These are phyloP conservation scores for Drosophila antonietae DNA, from an alignment of 2,888 invertebrate species.

Conservation along the genomic window DNA sequence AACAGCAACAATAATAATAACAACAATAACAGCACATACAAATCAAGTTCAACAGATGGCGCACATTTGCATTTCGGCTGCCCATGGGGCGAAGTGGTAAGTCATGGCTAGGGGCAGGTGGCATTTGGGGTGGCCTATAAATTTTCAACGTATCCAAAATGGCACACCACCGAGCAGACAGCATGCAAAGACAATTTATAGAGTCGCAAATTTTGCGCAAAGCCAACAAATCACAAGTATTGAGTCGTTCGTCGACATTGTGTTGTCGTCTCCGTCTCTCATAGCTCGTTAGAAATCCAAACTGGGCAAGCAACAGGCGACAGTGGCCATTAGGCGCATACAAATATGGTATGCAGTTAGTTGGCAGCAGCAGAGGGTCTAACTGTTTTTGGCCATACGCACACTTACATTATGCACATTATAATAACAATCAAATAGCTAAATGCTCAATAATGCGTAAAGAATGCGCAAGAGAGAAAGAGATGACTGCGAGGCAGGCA, in stretches of 20 bases:
- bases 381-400: slow-evolving; percentile 67
- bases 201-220: slow-evolving; percentile 63
- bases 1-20: slow-evolving; percentile 10
- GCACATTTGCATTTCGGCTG: slow-evolving; percentile 59
- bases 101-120: slow-evolving; percentile 22
- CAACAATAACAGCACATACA: slow-evolving; percentile 30
- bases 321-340: slow-evolving; percentile 58
- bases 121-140: slow-evolving; percentile 33
- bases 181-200: slow-evolving; percentile 57
- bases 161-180: slow-evolving; percentile 29
- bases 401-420: slow-evolving; percentile 49
- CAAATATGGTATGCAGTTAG: slow-evolving; percentile 68
- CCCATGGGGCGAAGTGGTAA: slow-evolving; percentile 24
- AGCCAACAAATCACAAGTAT: slow-evolving; percentile 65
- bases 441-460: slow-evolving; percentile 70
- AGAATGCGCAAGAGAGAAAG: slow-evolving; percentile 10
- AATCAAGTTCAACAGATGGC: slow-evolving; percentile 73
- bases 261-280: slow-evolving; percentile 22
- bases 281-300: slow-evolving; percentile 66
- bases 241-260: slow-evolving; percentile 36
- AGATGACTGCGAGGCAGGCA: slow-evolving; percentile 7
- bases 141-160: slow-evolving; percentile 50
- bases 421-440: slow-evolving; percentile 65
- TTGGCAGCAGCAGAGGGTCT: slow-evolving; percentile 51
- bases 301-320: slow-evolving; percentile 42